Percentiles rank a stretch among this genome's conserved stretches.
Conservation (phyloP, 2,113 vertebrate species). For the Oreotrochilus melanogaster region DNA sequence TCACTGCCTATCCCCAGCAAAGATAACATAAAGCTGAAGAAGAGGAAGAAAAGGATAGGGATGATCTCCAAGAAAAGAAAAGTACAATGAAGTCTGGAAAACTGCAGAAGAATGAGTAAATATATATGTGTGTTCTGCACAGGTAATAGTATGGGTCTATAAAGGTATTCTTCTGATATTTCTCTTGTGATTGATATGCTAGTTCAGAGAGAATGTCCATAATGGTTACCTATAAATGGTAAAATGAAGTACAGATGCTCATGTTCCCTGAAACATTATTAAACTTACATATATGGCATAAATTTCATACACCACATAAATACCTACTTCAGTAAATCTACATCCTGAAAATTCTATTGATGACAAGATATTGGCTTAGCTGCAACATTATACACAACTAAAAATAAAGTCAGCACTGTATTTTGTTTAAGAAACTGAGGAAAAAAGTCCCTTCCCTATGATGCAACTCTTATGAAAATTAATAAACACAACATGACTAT, state of each 20-base stretch:
- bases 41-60: not conserved
- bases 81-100: accelerated
- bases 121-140: not conserved
- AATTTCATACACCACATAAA: not conserved
- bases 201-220: not conserved
- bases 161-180: not conserved
- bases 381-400: not conserved
- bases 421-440: not conserved
- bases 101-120: not conserved
- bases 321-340: not conserved
- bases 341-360: not conserved
- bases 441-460: not conserved
- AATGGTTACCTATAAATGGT: not conserved
- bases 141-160: not conserved
- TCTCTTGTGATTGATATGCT: not conserved
- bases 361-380: not conserved
- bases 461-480: not conserved
- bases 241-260: not conserved
- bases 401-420: not conserved
- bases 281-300: not conserved
- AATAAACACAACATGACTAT: not conserved
- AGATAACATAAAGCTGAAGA: not conserved
- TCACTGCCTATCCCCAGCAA: not conserved
- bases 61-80: not conserved
- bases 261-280: not conserved